Conservation (phyloP, 2,113 vertebrate species). For the Atractosteus spatula region DNA sequence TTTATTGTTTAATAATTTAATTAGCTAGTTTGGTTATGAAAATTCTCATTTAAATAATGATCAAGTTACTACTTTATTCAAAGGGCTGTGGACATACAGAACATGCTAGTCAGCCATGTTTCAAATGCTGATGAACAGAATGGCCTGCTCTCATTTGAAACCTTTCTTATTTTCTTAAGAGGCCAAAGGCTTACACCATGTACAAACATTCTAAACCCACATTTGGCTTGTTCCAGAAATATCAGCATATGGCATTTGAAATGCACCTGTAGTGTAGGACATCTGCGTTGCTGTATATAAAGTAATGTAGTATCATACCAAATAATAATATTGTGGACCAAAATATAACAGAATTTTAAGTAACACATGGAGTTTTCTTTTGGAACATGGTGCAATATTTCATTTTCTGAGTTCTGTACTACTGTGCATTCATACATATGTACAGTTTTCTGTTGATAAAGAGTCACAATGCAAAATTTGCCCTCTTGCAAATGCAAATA, state of each 20-base stretch:
- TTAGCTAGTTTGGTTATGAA: too few species aligned
- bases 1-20: too few species aligned
- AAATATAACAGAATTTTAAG: conserved; percentile 3
- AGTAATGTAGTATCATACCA: not conserved
- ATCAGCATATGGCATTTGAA: conserved; percentile 35
- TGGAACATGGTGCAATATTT: too few species aligned
- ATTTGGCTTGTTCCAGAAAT: conserved; percentile 31
- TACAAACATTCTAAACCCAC: conserved; percentile 32
- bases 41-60: too few species aligned
- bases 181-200: too few species aligned
- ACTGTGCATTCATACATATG: not conserved
- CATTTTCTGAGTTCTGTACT: not conserved
- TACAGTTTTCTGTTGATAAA: not conserved
- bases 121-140: too few species aligned
- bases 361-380: too few species aligned
- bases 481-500: conserved; percentile 14
- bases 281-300: conserved; percentile 8
- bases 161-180: too few species aligned
- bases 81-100: too few species aligned
- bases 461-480: not conserved
- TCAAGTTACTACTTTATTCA: too few species aligned
- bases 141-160: too few species aligned
- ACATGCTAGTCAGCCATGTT: too few species aligned
- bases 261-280: conserved; percentile 31
- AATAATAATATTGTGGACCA: not conserved